phyloP scores from a whole-genome alignment of 2,888 invertebrate species.

The Xanthorhoe designata region DNA sequence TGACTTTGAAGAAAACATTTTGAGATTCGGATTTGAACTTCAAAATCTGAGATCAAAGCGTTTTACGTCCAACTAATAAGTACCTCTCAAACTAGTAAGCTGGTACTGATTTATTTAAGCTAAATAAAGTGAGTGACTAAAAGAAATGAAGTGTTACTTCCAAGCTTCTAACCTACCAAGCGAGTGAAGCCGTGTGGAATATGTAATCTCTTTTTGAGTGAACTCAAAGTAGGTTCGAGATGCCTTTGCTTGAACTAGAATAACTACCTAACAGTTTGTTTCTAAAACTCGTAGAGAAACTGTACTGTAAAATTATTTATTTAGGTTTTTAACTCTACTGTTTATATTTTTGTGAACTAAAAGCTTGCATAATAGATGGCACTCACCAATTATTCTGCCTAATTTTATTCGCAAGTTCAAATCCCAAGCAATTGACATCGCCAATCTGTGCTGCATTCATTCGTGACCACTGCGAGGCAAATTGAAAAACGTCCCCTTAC shows the following conservation, averaged over 20 bases:
- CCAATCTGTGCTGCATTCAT: conserved; percentile 58
- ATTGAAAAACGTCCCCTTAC: conserved; percentile 51
- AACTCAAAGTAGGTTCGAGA: no score
- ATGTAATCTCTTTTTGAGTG: no score
- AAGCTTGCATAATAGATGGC: not conserved
- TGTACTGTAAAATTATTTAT: no score
- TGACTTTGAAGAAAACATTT: conserved; percentile 15
- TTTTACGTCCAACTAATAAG: not conserved
- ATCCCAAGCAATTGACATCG: conserved; percentile 51
- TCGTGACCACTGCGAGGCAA: conserved; percentile 58
- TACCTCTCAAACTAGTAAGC: not conserved
- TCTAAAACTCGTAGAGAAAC: no score
- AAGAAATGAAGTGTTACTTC: no score
- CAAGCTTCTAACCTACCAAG: no score
- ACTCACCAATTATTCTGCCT: conserved; percentile 21
- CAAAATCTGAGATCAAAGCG: not conserved
- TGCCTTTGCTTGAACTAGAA: no score
- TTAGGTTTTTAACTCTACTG: no score
- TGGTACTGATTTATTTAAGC: not conserved
- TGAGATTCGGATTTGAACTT: not conserved
- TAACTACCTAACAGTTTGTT: no score
- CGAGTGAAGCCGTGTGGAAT: no score
- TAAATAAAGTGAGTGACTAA: no score
- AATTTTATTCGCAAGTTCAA: conserved; percentile 38
- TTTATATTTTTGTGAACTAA: not conserved